Base-by-base conservation (phyloP, 2,113 vertebrate species). In the Gallinago jamesoni region DNA sequence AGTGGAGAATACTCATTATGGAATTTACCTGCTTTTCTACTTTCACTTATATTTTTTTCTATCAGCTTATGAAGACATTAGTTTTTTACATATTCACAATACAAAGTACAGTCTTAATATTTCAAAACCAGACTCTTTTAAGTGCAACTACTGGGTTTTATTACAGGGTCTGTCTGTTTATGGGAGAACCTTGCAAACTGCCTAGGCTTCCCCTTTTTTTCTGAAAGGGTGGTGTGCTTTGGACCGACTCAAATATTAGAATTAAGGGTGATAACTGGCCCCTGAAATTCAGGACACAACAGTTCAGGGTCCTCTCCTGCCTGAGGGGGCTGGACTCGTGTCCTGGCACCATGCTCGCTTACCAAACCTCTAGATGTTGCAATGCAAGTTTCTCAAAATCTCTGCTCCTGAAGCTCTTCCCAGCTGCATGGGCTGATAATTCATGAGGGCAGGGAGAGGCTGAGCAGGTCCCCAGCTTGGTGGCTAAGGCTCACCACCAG, bases 271-370 rank as follows among this genome's bases (percentile, higher is more conserved):
- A 53, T 5, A 69, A 4, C 22, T 52, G 14, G 6, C 8, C 18
- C 27, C 47, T 47, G 20, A 9, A 35, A 45, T 63, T 56, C 39
- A 56, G 39, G 11, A 64, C 23, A 30, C 35, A 75, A 3, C 31
- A 31, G 24, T n/a, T 75, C 67, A 73, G 55, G 55, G 6, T 7
- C 5, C 43, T 76, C 14, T 77, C 10, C 24, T 81, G 7, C 19
- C 19, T 28, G 7, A 60, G 39, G 7, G 8, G 7, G 5, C 6
- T 80, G 57, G 87, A 33, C 19, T 35, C 15, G 1, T 0, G 0
- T 60, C 14, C 77, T 0, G 0, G 43, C 19, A 37, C 50, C 5
- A 2, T 17, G 9, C 10, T 23, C 3, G 2, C 31, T 69, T n/a
- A 39, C 18, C 30, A 57, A 82, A 30, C 5, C 30, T 62, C n/a